Conservation (phyloP, 1,140 invertebrate genomes). For the Hypsibius dujardini region DNA sequence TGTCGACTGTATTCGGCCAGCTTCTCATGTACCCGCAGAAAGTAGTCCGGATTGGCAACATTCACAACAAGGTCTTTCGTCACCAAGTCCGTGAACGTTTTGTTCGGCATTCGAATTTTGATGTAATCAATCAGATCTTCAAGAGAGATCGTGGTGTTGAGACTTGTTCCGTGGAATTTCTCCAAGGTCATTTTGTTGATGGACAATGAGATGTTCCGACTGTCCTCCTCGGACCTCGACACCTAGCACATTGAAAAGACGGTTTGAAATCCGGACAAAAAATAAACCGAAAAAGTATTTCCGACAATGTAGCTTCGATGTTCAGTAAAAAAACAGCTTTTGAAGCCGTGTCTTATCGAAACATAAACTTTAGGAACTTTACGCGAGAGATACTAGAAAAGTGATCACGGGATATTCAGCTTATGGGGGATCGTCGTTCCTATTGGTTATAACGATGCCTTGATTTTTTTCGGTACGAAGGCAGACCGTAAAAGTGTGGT, state of each 20-base stretch:
- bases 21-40: background rate
- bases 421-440: too few relatives aligned
- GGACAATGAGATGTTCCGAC: conserved; percentile 4
- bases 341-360: too few relatives aligned
- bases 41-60: background rate
- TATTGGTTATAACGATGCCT: too few relatives aligned
- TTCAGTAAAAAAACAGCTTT: too few relatives aligned
- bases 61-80: background rate
- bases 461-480: too few relatives aligned
- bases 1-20: background rate
- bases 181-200: conserved; percentile 13
- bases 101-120: background rate
- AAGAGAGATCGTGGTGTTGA: background rate
- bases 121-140: conserved; percentile 1
- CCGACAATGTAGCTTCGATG: background rate
- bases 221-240: background rate
- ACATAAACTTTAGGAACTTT: too few relatives aligned
- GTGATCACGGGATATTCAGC: too few relatives aligned
- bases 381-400: too few relatives aligned
- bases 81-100: background rate
- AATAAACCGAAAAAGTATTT: background rate
- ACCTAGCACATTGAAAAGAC: background rate
- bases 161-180: background rate
- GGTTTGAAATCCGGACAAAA: too few relatives aligned
- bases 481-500: too few relatives aligned